Base-by-base conservation (phyloP, 64 coral and sea anemone genomes). In the Dendronephthya gigantea region DNA sequence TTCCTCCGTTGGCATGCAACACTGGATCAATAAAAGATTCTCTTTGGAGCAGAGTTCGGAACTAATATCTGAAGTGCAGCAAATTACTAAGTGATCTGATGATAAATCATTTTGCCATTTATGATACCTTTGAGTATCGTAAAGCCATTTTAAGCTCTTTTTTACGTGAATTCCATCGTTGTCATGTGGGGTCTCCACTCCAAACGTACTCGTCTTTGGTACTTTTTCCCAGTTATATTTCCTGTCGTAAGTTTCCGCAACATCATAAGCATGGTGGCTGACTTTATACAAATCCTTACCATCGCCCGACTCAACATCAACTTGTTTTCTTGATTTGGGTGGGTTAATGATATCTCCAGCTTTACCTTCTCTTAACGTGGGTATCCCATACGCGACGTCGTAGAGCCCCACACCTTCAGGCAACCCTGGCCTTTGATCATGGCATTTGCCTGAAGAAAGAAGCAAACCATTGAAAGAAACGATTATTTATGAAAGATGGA, bases 71-170 rank as follows among this genome's bases (percentile, higher is more conserved):
- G n/a, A n/a, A n/a, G n/a, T n/a, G n/a, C n/a, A n/a, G n/a, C n/a
- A n/a, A n/a, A n/a, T n/a, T n/a, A n/a, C n/a, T n/a, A n/a, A n/a
- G n/a, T n/a, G n/a, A n/a, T n/a, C n/a, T n/a, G n/a, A n/a, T n/a
- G n/a, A n/a, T n/a, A n/a, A n/a, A n/a, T n/a, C n/a, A n/a, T n/a
- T n/a, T n/a, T n/a, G 41, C 41, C 41, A 45, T 6, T 11, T 11
- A 38, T 87, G 92, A 93, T 86, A 98, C 95, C 86, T 89, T 93
- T 98, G 95, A 17, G 92, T 98, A 10, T 93, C 90, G 81, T 98
- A 90, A 28, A 98, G 92, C 95, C 95, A 98, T 83, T 98, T 98
- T 0, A 98, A 88, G 83, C 85, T 93, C 48, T 93, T 98, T 83
- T 82, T 91, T 0, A 92, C 90, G 75, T 93, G 89, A 51, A 93